Evolutionary conservation across 2,797 vertebrate species (phyloP), one percentile per base, ranked within the genome.

Genomic region (Pelochelys cantorii): DNA sequence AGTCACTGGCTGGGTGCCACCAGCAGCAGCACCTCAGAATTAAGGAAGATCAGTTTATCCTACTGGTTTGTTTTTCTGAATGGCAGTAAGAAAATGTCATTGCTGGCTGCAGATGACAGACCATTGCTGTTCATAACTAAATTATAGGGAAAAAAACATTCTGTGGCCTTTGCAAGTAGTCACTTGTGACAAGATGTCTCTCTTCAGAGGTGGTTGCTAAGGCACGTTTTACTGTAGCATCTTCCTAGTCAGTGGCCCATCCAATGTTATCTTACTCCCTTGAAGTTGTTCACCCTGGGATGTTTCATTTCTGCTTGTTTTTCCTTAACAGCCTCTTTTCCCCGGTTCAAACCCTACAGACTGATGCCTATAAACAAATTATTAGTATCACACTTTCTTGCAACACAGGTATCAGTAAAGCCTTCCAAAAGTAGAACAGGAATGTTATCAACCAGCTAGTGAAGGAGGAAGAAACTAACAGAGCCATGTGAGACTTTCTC

Each of bases 341-440:
- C 88, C 77, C 90, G 89, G 83, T 95, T 96, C 95, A 95, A 95
- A 94, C 31, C 83, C 84, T 90, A 94, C 93, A 86, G 18, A 77
- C 83, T 55, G 84, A 84, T 94, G 22, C 68, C n/a, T 74, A 23
- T 37, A 94, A 95, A 95, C 82, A 94, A 93, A 96, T 96, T 95
- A 89, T 92, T 90, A 60, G 89, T 95, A 89, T 93, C 94, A 90
- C 65, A 60, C 37, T 92, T 71, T 78, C 79, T 85, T 85, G 77
- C 79, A 0, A 0, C 60, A 79, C 34, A 81, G 94, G 83, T 87
- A 93, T 62, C 90, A 89, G 81, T 83, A 94, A 74, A 54, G 29
- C 89, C 77, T 92, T 87, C 79, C 34, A 85, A 86, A 95, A 88
- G 77, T 83, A 89, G 59, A 89, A 2, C 42, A 82, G 65, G 42